Base-by-base conservation (phyloP, 2,888 invertebrate species). In the Griposia aprilina region DNA sequence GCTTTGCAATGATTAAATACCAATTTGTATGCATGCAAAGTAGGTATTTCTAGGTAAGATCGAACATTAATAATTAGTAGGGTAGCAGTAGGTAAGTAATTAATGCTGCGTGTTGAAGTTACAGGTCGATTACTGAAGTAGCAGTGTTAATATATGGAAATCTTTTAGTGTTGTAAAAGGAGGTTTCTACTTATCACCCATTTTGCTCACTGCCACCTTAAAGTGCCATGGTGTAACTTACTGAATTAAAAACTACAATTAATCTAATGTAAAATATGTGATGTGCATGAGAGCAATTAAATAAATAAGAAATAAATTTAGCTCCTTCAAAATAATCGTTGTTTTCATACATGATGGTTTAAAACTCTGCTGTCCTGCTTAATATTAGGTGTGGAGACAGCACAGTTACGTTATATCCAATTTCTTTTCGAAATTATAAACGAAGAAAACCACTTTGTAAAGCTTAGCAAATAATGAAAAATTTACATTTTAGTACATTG, bases 1-100 rank as follows among this genome's bases (percentile, higher is more conserved):
- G 50, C 23, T 78, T 67, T n/a, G 74, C 45, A 20, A 52, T 82
- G 8, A 82, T 74, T 85, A 73, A 66, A 78, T n/a, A 57, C 52
- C 62, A 71, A 57, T 78, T 82, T 74, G 11, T 66, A 66, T 70
- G 45, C 74, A 74, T 81, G 78, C 78, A 85, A 85, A 81, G 59
- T n/a, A n/a, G n/a, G n/a, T 81, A 30, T 55, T 81, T 68, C 26
- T 71, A 26, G 4, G 57, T 66, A 73, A 67, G 23, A 59, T 76
- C 17, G 15, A 66, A 77, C 63, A 75, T 66, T 36, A 5, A 41
- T 73, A 55, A 75, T 85, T 75, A 66, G 30, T 63, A 26, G 48
- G 30, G 20, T 45, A 36, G 7, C 15, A 36, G 45, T 81, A 36
- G 30, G 30, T 36, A 72, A 76, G 30, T 36, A 72, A 76, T 80